Base-by-base conservation (phyloP, 2,797 vertebrate species). In the Leontopithecus rosalia region DNA sequence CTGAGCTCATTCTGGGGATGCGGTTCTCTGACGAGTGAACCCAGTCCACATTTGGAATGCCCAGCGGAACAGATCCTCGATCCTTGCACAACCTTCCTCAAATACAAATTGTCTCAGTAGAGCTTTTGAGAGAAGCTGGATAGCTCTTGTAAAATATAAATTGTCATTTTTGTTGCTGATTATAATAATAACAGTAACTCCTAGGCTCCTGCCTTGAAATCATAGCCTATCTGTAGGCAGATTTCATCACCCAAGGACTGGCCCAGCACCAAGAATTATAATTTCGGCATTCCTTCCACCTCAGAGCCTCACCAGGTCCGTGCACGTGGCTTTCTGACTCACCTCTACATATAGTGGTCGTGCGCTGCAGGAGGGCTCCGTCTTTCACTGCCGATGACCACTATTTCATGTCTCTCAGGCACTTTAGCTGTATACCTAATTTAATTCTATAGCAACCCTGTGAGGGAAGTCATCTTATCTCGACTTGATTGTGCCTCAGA, bases 131-230 rank as follows among this genome's bases (percentile, higher is more conserved):
- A 91, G 88, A 43, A 88, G 11, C n/a, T 41, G 24, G 55, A 52
- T 20, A 24, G 76, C 58, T 57, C 84, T 72, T 22, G 2, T 33
- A 64, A 94, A 81, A 41, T 67, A 64, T n/a, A 75, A 88, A 72
- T 39, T 2, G 7, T 58, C 81, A 24, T 90, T 97, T 94, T 90
- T 80, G 39, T 84, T 70, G 57, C 52, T 85, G 77, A 83, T 73
- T 72, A 82, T 83, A 93, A 80, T 84, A 33, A 33, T 13, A 13
- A 77, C 28, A 84, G 41, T 88, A 36, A 75, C 79, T 85, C 72
- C 64, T 61, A 39, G 94, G 52, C 70, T 67, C 48, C 41, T 57
- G 43, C 41, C 72, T 84, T 79, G 58, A 75, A 90, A 79, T 92
- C 91, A 39, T 57, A 46, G 41, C 41, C 70, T 57, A 61, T 80